Evolutionary conservation across 92 coral and sea anemone species (phyloP), one percentile per base, ranked within the genome.

Genomic region (Chrysogorgia sp.): DNA sequence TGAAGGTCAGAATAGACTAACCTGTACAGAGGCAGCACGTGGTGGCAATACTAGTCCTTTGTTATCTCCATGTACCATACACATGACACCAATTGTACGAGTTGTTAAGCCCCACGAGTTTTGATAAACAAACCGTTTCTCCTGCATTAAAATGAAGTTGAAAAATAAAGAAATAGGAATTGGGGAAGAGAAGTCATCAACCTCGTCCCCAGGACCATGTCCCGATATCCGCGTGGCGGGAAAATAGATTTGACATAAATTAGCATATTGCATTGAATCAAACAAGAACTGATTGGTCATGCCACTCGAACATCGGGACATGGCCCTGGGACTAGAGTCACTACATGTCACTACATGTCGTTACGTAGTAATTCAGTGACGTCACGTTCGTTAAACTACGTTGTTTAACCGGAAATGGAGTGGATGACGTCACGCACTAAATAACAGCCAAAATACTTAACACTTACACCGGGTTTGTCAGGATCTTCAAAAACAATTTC

Each of bases 91-190:
- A 7, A 94, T 87, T 31, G 97, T 91, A 19, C 98, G 91, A 5
- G 98, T 94, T 0, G 98, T 94, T 74, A 94, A 58, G 23, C 97
- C 98, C 98, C 98, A 94, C 0, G 98, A 94, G 45, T 94, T 94
- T 85, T 94, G 98, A 74, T 91, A 85, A 15, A 91, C 98, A 41
- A 83, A 89, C 25, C 96, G 80, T 69, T 87, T 94, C 17, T 89
- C 92, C 97, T 94, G 45, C 34, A 55, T 60, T 66, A 30, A 20
- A 19, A 33, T 34, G 17, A 29, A 67, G 35, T 10, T 25, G 23
- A 30, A 23, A 40, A n/a, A 32, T 75, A 13, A 34, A 13, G 23
- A 0, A 21, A 3, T 48, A 8, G 45, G 24, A 48, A 13, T 43
- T 21, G 25, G 30, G 25, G 20, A 13, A 32, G 4, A 15, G 47